A percentile compares a stretch with the other conserved stretches of the same genome.
These are phyloP conservation scores for Aphaenogaster ashmeadi DNA, from an alignment of 1,140 invertebrate genomes.

Conservation along the genomic window DNA sequence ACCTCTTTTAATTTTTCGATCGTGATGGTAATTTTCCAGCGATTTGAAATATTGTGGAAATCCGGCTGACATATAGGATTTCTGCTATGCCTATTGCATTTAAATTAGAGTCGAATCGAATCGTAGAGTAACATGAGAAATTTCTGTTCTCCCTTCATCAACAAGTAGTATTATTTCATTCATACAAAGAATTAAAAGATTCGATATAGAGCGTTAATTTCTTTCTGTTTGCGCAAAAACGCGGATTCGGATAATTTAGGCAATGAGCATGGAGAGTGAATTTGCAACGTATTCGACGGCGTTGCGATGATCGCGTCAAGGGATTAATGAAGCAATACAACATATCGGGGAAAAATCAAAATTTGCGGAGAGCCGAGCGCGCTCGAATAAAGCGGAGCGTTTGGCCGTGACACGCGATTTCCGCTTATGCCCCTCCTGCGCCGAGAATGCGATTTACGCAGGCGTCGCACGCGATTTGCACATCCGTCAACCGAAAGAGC, in stretches of 20 bases:
- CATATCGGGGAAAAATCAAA: constrained; percentile 66
- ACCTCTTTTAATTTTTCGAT: constrained; percentile 63
- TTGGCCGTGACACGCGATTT: constrained; percentile 74
- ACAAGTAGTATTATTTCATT: neutral
- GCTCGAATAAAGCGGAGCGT: constrained; percentile 53
- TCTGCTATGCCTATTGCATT: constrained; percentile 21
- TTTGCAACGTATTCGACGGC: constrained; percentile 8
- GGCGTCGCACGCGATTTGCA: constrained; percentile 68
- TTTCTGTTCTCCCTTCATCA: constrained; percentile 25
- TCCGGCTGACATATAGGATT: neutral
- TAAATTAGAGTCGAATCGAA: constrained; percentile 26
- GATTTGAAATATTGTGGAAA: constrained; percentile 54
- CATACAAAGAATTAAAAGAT: neutral
- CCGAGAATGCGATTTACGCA: constrained; percentile 70
- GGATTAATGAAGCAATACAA: constrained; percentile 60
- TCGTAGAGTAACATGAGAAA: constrained; percentile 16
- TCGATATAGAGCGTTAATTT: neutral
- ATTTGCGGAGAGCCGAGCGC: constrained; percentile 2
- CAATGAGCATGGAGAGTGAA: neutral
- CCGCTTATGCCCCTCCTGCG: constrained; percentile 57
- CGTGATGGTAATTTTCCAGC: constrained; percentile 51
- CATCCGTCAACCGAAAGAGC: constrained; percentile 71
- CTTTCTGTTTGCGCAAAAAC: neutral
- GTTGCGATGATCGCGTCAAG: constrained; percentile 35
- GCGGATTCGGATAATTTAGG: neutral